phyloP scores from a whole-genome alignment of 92 coral and sea anemone genomes.

The Phenganax marumi region DNA sequence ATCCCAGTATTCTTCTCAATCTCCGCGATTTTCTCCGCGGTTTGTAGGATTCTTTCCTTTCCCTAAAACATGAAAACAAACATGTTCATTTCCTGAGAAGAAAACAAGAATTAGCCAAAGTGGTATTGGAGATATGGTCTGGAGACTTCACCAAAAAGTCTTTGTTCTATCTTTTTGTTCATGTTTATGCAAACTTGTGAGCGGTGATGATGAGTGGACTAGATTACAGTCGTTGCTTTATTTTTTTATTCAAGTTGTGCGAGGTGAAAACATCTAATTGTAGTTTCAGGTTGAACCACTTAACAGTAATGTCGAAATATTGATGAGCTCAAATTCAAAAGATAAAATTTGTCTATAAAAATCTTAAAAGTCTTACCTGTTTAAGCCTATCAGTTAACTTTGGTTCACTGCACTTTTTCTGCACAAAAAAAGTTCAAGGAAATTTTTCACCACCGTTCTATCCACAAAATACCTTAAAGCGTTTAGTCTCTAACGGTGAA shows the following conservation, averaged over 20 bases:
- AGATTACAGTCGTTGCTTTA: too few species aligned
- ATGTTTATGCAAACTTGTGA: too few species aligned
- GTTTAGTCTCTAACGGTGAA: background rate
- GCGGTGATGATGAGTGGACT: too few species aligned
- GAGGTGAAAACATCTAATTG: background rate
- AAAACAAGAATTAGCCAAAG: background rate
- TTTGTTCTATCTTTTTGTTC: too few species aligned
- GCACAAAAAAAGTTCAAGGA: background rate
- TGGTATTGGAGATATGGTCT: background rate
- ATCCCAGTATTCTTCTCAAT: conserved; percentile 76
- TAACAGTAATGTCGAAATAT: conserved; percentile 3
- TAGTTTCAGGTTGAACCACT: background rate
- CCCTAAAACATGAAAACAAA: conserved; percentile 57
- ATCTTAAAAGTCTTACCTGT: conserved; percentile 49
- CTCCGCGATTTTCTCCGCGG: conserved; percentile 68
- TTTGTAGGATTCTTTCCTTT: conserved; percentile 66
- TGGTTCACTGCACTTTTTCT: conserved; percentile 85
- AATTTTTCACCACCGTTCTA: background rate
- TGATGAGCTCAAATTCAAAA: background rate
- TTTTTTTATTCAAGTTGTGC: too few species aligned
- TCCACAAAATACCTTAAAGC: too few species aligned
- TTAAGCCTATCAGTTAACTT: conserved; percentile 66
- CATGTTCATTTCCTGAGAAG: background rate
- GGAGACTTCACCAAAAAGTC: too few species aligned
- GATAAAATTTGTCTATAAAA: background rate